These are phyloP conservation scores for Muntiacus reevesi DNA, from an alignment of 2,113 vertebrate genomes.

Conservation along the genomic window DNA sequence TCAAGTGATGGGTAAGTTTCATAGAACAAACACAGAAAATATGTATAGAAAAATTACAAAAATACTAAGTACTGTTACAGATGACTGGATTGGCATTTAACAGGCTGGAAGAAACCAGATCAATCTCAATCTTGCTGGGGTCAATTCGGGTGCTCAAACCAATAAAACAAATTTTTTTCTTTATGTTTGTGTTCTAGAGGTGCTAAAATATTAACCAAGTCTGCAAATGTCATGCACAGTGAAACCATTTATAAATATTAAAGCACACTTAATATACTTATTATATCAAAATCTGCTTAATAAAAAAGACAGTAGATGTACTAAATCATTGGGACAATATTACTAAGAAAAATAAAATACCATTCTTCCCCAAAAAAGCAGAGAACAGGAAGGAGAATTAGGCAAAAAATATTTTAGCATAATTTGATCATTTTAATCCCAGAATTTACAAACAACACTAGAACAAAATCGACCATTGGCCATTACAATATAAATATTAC, in stretches of 20 bases:
- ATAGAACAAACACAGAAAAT: constrained; percentile 55
- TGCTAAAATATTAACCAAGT: constrained; percentile 61
- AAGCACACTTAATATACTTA: constrained; percentile 43
- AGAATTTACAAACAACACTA: not conserved
- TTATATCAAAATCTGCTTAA: constrained; percentile 33
- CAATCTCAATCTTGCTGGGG: constrained; percentile 69
- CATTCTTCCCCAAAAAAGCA: not conserved
- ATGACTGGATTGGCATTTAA: constrained; percentile 72
- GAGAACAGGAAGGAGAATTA: not conserved
- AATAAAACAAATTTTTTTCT: constrained; percentile 65
- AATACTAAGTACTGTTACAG: constrained; percentile 70
- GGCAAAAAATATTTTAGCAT: not conserved
- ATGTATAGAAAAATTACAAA: constrained; percentile 64
- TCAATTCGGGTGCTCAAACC: constrained; percentile 64
- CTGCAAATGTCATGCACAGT: constrained; percentile 60
- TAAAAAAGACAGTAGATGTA: not conserved
- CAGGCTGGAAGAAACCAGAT: constrained; percentile 64
- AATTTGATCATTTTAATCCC: not conserved
- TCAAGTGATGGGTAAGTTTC: constrained; percentile 45
- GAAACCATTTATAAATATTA: constrained; percentile 58
- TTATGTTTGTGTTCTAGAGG: constrained; percentile 48
- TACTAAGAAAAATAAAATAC: not conserved
- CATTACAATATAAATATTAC: not conserved
- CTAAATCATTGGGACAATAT: not conserved
- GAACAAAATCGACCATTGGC: not conserved